A percentile compares a stretch with the other conserved stretches of the same genome.
Conservation (phyloP, 2,888 invertebrate species). For the Epirrita christyi region DNA sequence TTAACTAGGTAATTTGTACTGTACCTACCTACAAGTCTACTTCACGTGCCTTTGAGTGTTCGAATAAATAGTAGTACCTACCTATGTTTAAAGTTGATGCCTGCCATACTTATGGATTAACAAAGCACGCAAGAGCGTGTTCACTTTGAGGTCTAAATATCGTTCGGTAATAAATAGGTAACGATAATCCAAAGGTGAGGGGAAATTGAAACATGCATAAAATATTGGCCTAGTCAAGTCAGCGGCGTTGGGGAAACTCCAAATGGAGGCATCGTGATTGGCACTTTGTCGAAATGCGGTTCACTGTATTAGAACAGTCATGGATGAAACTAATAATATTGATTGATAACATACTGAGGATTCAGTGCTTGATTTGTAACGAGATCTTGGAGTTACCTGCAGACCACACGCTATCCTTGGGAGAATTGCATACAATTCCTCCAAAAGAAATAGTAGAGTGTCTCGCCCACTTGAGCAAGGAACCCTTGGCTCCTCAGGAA, state of each 20-base stretch:
- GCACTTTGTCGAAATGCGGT: conserved; percentile 17
- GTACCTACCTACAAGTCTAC: too few relatives aligned
- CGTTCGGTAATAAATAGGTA: neutral
- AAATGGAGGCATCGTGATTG: conserved; percentile 12
- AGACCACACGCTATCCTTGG: conserved; percentile 45
- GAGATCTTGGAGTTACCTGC: conserved; percentile 56
- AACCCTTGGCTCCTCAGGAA: conserved; percentile 52
- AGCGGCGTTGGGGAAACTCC: neutral
- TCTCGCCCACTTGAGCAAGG: conserved; percentile 63
- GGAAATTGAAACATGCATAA: conserved; percentile 36
- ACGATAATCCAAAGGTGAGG: conserved; percentile 6
- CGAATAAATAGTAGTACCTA: neutral
- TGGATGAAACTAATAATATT: conserved; percentile 16
- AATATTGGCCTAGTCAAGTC: conserved; percentile 9
- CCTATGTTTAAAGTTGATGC: neutral
- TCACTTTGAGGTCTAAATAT: neutral
- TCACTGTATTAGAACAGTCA: conserved; percentile 11
- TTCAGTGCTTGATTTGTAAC: conserved; percentile 51
- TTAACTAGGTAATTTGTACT: too few relatives aligned
- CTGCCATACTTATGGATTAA: neutral
- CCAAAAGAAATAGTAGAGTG: conserved; percentile 66
- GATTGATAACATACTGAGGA: conserved; percentile 8
- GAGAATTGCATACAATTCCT: conserved; percentile 54
- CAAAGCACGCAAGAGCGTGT: neutral
- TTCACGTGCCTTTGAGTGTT: neutral